Evolutionary conservation across 2,797 vertebrate genomes (phyloP), one percentile per base, ranked within the genome.

Genomic region (Diplodus puntazzo): DNA sequence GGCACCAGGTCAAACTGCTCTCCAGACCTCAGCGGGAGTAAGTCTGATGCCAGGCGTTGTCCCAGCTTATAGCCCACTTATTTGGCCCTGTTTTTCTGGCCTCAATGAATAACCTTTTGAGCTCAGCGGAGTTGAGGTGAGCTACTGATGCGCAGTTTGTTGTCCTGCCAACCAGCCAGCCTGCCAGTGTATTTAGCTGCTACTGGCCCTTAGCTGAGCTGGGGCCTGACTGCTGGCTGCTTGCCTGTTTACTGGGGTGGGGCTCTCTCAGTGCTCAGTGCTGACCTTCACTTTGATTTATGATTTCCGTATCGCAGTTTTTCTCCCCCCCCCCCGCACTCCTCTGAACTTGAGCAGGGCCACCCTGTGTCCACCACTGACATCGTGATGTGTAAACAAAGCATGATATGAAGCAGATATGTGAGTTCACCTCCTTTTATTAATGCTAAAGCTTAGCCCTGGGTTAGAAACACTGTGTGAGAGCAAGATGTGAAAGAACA

Each of bases 211-310:
- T 59, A 43, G 67, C 75, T 58, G 58, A 79, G 42, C 60, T 6
- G 60, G 69, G 75, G 69, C 79, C 57, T 55, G 67, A 49, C 73
- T 59, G 68, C 65, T 88, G 86, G 86, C 87, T 72, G 66, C 52
- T 61, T 75, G 81, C 85, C 83, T 80, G 49, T 69, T 72, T 45
- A 79, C 77, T 81, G 75, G 87, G 90, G 86, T 84, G 80, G 82
- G 86, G 86, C 66, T 78, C 53, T 77, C 66, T 84, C 70, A 0
- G 23, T 59, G 65, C 73, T 82, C 54, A 20, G 62, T 34, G 64
- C 72, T 87, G 89, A 91, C 87, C 90, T 91, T 92, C 82, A 74
- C 57, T 79, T 55, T 89, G 83, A 92, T 92, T 89, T 86, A 92
- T 83, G 83, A 71, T 80, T 90, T 92, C 88, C 85, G 92, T 75